Base-by-base conservation (phyloP, 1,140 invertebrate species). In the Ptiloglossa arizonensis region DNA sequence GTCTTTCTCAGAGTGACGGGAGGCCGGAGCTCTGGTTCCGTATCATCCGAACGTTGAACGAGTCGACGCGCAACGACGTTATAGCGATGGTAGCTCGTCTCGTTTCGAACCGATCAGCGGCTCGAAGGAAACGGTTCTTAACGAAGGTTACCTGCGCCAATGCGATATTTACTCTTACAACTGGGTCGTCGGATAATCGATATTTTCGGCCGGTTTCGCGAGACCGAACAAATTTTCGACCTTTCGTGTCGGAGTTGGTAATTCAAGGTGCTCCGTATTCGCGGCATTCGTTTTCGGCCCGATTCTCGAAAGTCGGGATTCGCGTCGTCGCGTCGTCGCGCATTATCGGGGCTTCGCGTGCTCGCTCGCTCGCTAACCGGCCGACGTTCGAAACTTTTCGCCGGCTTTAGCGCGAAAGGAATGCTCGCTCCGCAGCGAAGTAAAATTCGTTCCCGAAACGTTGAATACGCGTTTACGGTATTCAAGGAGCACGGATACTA, bases 141-240 rank as follows among this genome's bases (percentile, higher is more conserved):
- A 84, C 83, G 79, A 84, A 80, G 67, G 77, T 57, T 82, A 57
- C 70, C 54, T 79, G 72, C 80, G 70, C 41, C 32, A 38, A 24
- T 66, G 57, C 76, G 67, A 56, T 71, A n/a, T n/a, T n/a, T n/a
- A 68, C 56, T 68, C 48, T 46, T 41, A 41, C 46, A 81, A 85
- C 60, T 78, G 54, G 74, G 74, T 75, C 83, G 71, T 82, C 83
- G 79, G 69, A 72, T 85, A 82, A 86, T 86, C 83, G 83, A 85
- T 86, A 73, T 79, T 82, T 86, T 82, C 63, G 69, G 41, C 52
- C 29, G 27, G 48, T 46, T 44, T 44, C 62, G 35, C 41, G 57
- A 8, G 46, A 48, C 46, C 68, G 64, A 54, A 60, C 57, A 69
- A 41, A 70, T 83, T 72, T 81, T 73, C 68, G 72, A 81, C 68